Percentiles rank a stretch among this genome's conserved stretches.
Evolutionary conservation across 2,797 vertebrate genomes (phyloP).

Genomic region (Taenioides sp.): DNA sequence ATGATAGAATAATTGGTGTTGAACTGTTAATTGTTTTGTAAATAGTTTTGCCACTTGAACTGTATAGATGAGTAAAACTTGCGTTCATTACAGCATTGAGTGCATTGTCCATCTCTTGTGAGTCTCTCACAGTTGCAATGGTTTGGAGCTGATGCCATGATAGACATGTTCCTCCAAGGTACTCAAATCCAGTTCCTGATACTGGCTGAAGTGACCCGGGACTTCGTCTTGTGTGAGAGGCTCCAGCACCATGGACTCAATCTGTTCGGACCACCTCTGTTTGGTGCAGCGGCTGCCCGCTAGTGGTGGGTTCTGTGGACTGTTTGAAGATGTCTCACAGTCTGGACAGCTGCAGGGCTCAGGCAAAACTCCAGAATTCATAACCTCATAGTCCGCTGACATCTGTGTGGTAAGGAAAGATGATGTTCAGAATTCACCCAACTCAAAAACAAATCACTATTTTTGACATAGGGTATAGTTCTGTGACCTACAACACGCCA

Average conservation of each 20-base stretch:
- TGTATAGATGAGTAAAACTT: neutral
- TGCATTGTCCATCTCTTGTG: neutral
- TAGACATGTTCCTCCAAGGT: slow-evolving; percentile 52
- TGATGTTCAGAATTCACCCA: neutral
- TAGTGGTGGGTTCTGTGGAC: slow-evolving; percentile 13
- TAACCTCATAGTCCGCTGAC: slow-evolving; percentile 53
- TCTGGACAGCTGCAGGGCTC: slow-evolving; percentile 15
- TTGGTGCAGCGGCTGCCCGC: neutral
- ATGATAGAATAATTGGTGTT: neutral
- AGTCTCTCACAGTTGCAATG: slow-evolving; percentile 15
- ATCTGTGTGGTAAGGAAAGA: slow-evolving; percentile 27
- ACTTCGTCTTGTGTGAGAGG: slow-evolving; percentile 47
- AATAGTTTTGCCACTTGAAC: neutral
- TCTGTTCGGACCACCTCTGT: neutral
- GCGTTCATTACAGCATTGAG: neutral
- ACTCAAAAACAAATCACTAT: no score
- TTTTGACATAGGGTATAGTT: no score
- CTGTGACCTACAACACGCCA: no score
- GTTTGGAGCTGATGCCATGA: slow-evolving; percentile 28
- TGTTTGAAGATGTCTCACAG: neutral
- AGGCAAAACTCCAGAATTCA: slow-evolving; percentile 24
- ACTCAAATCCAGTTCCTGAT: slow-evolving; percentile 49
- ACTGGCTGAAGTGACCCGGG: slow-evolving; percentile 19
- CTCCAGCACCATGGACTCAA: neutral
- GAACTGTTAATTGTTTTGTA: neutral